Conservation (phyloP, 2,797 vertebrate genomes). For the Echeneis naucrates region DNA sequence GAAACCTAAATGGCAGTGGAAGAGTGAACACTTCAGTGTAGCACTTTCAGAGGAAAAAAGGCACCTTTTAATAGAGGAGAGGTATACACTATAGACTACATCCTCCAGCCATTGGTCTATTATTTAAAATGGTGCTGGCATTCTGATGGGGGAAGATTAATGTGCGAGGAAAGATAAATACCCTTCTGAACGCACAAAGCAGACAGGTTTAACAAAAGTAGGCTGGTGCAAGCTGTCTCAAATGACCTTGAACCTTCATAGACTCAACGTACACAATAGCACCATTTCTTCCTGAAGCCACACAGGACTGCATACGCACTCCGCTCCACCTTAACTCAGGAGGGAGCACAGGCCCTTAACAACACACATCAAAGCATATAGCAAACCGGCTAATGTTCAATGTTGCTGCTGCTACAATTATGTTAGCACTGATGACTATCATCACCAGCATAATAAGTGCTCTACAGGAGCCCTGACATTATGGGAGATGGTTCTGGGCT, state of each 20-base stretch:
- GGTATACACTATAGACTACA: slow-evolving; percentile 24
- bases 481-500: slow-evolving; percentile 52
- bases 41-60: slow-evolving; percentile 35
- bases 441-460: slow-evolving; percentile 71
- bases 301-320: slow-evolving; percentile 6
- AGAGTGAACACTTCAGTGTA: slow-evolving; percentile 35
- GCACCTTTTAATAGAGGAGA: slow-evolving; percentile 33
- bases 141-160: slow-evolving; percentile 41
- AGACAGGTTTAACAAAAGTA: slow-evolving; percentile 63
- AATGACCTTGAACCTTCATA: slow-evolving; percentile 31
- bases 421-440: slow-evolving; percentile 70
- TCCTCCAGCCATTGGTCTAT: slow-evolving; percentile 28
- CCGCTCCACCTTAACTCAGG: slow-evolving; percentile 54
- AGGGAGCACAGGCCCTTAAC: slow-evolving; percentile 42
- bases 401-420: slow-evolving; percentile 68
- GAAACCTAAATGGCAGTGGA: slow-evolving; percentile 58
- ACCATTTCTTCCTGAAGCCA: slow-evolving; percentile 28
- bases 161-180: slow-evolving; percentile 43
- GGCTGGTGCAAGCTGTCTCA: slow-evolving; percentile 44
- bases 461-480: slow-evolving; percentile 59
- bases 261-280: not conserved
- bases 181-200: slow-evolving; percentile 9
- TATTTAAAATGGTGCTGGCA: slow-evolving; percentile 36
- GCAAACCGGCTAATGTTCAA: slow-evolving; percentile 37
- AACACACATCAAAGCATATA: slow-evolving; percentile 61